These are phyloP conservation scores for Centropus unirufus DNA, from an alignment of 2,113 vertebrate species.

Conservation along the genomic window DNA sequence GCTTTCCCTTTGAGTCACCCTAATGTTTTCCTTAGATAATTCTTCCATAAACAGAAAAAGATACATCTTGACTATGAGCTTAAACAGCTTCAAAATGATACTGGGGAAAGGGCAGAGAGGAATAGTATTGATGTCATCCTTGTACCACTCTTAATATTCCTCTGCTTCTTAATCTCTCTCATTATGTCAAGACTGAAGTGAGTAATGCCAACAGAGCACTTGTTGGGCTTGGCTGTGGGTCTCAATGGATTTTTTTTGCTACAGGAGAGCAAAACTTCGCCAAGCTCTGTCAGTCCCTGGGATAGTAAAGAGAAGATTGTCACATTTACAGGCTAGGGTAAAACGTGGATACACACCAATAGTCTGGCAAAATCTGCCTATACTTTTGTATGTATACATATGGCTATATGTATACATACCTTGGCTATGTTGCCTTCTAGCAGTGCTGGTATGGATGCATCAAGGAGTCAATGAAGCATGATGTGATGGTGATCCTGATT, in stretches of 20 bases:
- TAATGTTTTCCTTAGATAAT: background rate
- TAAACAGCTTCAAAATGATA: background rate
- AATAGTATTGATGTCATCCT: background rate
- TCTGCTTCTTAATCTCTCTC: background rate
- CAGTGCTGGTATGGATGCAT: background rate
- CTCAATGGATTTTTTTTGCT: background rate
- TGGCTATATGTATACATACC: too few species aligned
- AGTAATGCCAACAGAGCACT: background rate
- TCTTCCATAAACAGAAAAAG: background rate
- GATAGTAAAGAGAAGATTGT: background rate
- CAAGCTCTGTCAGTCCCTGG: background rate
- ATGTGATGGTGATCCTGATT: background rate
- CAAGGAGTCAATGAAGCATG: background rate
- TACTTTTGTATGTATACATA: too few species aligned
- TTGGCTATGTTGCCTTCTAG: background rate
- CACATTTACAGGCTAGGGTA: background rate
- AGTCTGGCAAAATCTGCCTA: background rate
- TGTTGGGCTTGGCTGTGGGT: background rate
- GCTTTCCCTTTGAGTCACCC: background rate
- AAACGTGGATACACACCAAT: background rate
- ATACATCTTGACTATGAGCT: background rate
- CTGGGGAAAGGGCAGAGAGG: background rate
- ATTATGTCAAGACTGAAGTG: background rate
- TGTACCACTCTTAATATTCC: background rate
- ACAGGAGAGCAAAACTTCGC: background rate